phyloP scores from a whole-genome alignment of 92 coral and sea anemone genomes.

The Siderastrea radians region DNA sequence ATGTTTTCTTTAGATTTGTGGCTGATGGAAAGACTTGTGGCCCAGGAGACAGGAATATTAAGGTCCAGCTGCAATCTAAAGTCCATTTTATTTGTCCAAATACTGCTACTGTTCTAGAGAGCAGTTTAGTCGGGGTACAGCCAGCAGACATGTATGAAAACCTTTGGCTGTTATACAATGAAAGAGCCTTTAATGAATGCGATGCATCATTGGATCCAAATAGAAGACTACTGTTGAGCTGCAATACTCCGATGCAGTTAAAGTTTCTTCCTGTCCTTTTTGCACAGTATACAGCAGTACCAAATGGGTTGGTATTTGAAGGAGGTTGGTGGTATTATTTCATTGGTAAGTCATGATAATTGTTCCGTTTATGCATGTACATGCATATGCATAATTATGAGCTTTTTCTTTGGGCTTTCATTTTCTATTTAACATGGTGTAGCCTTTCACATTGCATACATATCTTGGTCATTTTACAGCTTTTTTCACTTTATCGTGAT shows the following conservation, averaged over 20 bases:
- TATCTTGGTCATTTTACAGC: too few species aligned
- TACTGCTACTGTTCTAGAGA: slow-evolving; percentile 4
- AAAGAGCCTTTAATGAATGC: slow-evolving; percentile 47
- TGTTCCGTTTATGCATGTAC: too few species aligned
- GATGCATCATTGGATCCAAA: slow-evolving; percentile 31
- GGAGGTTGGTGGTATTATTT: slow-evolving; percentile 39
- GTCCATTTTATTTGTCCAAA: slow-evolving; percentile 65
- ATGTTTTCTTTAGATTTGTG: slow-evolving; percentile 30
- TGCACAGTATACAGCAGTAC: not conserved
- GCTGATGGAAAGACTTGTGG: slow-evolving; percentile 8
- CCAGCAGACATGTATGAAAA: too few species aligned
- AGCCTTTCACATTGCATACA: too few species aligned
- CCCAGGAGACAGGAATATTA: slow-evolving; percentile 39
- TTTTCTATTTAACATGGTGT: too few species aligned
- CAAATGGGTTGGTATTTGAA: slow-evolving; percentile 3
- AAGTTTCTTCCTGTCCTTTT: slow-evolving; percentile 13
- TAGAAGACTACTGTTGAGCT: not conserved
- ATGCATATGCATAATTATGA: too few species aligned
- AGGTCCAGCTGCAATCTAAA: slow-evolving; percentile 16
- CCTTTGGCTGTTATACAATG: too few species aligned
- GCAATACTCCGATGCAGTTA: slow-evolving; percentile 43
- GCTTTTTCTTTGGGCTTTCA: too few species aligned
- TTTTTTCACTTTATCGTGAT: too few species aligned
- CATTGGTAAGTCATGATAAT: slow-evolving; percentile 67
- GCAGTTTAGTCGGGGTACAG: not conserved